Percentiles rank a stretch among this genome's conserved stretches.
These are phyloP conservation scores for Bagarius yarrelli DNA, from an alignment of 2,113 vertebrate genomes.

Conservation along the genomic window DNA sequence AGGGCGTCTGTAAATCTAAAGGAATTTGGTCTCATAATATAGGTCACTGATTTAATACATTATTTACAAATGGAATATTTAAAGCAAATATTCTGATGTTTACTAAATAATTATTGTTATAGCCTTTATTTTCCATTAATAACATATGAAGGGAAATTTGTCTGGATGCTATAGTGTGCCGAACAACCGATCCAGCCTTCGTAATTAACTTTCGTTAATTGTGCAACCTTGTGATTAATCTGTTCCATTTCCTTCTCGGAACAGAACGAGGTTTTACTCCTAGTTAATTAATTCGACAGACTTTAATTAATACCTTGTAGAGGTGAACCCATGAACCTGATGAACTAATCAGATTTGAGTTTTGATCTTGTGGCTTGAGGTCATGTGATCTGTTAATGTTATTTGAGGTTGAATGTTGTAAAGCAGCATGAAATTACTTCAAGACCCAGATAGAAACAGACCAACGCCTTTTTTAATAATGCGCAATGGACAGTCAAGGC, in stretches of 20 bases:
- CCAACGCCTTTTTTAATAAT: neutral
- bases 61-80: too few species aligned
- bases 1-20: neutral
- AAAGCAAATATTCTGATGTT: neutral
- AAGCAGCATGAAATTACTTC: neutral
- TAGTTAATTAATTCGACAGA: neutral
- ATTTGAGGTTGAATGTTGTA: conserved; percentile 9
- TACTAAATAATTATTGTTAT: neutral
- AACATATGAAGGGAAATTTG: neutral
- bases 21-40: neutral
- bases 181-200: conserved; percentile 2
- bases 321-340: neutral
- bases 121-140: neutral
- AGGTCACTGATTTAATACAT: neutral
- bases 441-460: neutral
- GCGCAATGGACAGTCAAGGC: neutral
- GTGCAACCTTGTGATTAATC: conserved; percentile 7
- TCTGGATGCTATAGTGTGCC: neutral
- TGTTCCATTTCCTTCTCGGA: neutral
- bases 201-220: conserved; percentile 1
- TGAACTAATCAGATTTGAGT: neutral
- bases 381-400: neutral
- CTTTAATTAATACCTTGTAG: neutral
- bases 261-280: neutral
- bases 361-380: neutral